Evolutionary conservation across 2,113 vertebrate genomes (phyloP).

Genomic region (human): GRCh38 chr7:140242001-140242500

Average conservation of each 20-base stretch:
- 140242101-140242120: background rate
- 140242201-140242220: constrained; percentile 66
- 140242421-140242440: background rate
- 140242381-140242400: background rate
- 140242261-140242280: background rate
- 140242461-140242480: background rate
- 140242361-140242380: background rate
- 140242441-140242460: background rate
- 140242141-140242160: constrained; percentile 35
- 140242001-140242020: too few species aligned
- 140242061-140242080: background rate
- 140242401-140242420: background rate
- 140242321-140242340: too few species aligned
- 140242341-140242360: background rate
- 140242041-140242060: too few species aligned
- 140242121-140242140: constrained; percentile 17
- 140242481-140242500: background rate
- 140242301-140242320: background rate
- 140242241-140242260: background rate
- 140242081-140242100: background rate
- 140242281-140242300: background rate
- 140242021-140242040: too few species aligned
- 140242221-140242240: constrained; percentile 43
- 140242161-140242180: background rate
- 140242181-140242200: background rate